Conservation (phyloP, 1,140 invertebrate genomes). For the Eufriesea mexicana region DNA sequence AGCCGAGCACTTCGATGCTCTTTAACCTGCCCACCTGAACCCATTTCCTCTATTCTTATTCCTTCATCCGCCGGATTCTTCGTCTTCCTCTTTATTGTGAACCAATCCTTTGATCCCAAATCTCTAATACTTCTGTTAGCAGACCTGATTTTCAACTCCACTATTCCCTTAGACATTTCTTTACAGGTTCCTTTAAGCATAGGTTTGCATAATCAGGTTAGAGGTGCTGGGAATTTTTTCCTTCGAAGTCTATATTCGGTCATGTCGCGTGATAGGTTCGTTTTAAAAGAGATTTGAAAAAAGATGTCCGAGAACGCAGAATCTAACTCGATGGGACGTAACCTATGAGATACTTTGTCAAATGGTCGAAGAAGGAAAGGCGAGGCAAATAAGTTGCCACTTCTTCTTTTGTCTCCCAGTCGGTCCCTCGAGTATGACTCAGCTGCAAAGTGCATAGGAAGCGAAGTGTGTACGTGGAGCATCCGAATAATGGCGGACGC, state of each 20-base stretch:
- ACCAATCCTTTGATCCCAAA: not conserved
- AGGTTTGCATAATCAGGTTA: not conserved
- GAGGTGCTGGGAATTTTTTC: not conserved
- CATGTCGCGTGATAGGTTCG: too few species aligned
- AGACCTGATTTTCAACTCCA: not conserved
- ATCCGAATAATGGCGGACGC: slow-evolving; percentile 25
- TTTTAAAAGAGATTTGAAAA: too few species aligned
- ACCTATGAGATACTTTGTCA: not conserved
- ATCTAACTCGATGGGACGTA: too few species aligned
- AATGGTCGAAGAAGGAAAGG: not conserved
- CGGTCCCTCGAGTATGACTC: not conserved
- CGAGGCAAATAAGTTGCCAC: slow-evolving; percentile 10
- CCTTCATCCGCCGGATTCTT: not conserved
- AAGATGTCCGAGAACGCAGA: too few species aligned
- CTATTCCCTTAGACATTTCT: not conserved
- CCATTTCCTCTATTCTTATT: not conserved
- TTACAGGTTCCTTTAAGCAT: not conserved
- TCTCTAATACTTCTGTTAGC: not conserved
- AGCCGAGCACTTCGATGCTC: slow-evolving; percentile 51
- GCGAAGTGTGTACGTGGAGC: not conserved
- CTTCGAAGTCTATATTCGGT: too few species aligned
- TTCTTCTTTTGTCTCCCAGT: slow-evolving; percentile 5
- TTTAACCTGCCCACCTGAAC: slow-evolving; percentile 62
- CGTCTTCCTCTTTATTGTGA: not conserved
- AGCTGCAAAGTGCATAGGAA: not conserved